Percentiles rank a stretch among this genome's conserved stretches.
phyloP scores from a whole-genome alignment of 2,888 invertebrate species.

The Arenicola marina region DNA sequence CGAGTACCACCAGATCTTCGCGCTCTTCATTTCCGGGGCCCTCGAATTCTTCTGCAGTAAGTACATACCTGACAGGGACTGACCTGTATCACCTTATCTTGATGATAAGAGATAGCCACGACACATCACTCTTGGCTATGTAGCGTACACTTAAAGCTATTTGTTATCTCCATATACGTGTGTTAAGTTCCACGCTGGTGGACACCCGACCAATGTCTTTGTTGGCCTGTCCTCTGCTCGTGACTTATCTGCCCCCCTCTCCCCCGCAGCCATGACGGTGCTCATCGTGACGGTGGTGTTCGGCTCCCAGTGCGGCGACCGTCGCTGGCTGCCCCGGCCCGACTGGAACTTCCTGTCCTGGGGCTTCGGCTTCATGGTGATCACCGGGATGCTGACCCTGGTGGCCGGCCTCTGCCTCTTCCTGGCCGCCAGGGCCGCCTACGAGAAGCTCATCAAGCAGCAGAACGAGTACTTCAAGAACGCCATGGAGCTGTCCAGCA shows the following conservation, averaged over 20 bases:
- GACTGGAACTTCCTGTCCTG: conserved; percentile 40
- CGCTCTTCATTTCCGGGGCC: conserved; percentile 32
- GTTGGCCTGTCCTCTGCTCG: too few relatives aligned
- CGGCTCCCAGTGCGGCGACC: conserved; percentile 35
- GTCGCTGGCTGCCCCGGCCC: conserved; percentile 41
- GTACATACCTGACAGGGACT: conserved; percentile 15
- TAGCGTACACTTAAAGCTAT: too few relatives aligned
- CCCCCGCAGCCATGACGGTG: conserved; percentile 31
- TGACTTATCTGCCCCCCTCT: too few relatives aligned
- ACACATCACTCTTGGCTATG: too few relatives aligned
- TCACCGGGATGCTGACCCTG: conserved; percentile 25
- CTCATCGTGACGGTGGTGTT: conserved; percentile 31
- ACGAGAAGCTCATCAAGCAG: conserved; percentile 24
- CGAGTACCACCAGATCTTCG: conserved; percentile 38
- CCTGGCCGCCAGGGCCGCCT: conserved; percentile 29
- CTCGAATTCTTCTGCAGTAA: conserved; percentile 35
- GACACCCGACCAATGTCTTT: too few relatives aligned
- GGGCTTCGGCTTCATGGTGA: conserved; percentile 40
- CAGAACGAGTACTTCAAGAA: conserved; percentile 31
- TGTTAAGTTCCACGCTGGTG: too few relatives aligned
- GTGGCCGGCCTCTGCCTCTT: conserved; percentile 26
- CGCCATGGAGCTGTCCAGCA: conserved; percentile 28
- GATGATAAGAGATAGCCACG: too few relatives aligned
- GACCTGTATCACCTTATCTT: too few relatives aligned
- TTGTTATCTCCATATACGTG: too few relatives aligned